These are phyloP conservation scores for Harpalus rufipes DNA, from an alignment of 2,888 invertebrate genomes.

Conservation along the genomic window DNA sequence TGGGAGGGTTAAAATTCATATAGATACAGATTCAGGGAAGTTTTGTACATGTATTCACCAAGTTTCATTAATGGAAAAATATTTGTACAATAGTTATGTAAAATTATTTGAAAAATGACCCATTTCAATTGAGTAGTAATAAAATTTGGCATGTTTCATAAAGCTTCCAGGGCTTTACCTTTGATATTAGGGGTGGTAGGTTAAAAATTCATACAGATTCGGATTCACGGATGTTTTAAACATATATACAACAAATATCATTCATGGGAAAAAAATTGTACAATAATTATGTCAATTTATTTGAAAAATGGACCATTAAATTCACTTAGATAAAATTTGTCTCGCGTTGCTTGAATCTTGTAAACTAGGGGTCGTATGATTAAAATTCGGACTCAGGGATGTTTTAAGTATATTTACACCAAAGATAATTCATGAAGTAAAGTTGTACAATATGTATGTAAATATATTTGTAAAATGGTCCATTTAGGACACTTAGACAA, in stretches of 20 bases:
- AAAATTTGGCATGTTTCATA: background rate
- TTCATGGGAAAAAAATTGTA: too few species aligned
- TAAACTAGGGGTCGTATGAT: background rate
- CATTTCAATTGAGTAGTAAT: background rate
- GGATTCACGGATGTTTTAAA: background rate
- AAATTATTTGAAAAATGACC: background rate
- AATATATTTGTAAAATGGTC: too few species aligned
- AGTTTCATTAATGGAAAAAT: background rate
- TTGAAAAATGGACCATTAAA: too few species aligned
- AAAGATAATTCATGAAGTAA: too few species aligned
- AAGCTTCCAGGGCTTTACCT: background rate
- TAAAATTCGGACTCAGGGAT: too few species aligned
- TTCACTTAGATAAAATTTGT: too few species aligned
- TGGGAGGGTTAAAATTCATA: background rate
- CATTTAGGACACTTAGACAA: background rate
- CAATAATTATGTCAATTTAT: too few species aligned
- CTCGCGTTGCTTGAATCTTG: too few species aligned
- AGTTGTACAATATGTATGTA: too few species aligned
- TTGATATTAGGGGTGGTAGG: background rate
- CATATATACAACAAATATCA: too few species aligned
- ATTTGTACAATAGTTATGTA: background rate
- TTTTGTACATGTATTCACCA: background rate
- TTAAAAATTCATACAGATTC: background rate
- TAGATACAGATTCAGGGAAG: background rate
- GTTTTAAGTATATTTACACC: background rate